Conservation (phyloP, 2,888 invertebrate species). For the Caenorhabditis sp. region DNA sequence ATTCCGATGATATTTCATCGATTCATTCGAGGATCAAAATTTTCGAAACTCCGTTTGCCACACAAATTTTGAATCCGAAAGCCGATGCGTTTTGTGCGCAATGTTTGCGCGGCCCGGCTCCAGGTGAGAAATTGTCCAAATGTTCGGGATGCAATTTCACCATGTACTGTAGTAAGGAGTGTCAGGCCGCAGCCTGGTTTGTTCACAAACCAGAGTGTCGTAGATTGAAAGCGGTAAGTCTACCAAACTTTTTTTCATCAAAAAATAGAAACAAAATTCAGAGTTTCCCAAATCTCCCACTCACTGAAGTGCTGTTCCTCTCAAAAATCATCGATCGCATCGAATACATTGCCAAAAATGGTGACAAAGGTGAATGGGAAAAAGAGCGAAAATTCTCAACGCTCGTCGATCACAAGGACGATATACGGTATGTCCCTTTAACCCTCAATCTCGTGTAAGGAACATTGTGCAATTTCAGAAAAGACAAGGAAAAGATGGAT, state of each 20-base stretch:
- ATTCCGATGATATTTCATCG: conserved; percentile 42
- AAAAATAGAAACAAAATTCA: conserved; percentile 6
- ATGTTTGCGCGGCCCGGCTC: conserved; percentile 57
- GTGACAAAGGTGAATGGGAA: conserved; percentile 64
- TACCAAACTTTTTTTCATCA: no score
- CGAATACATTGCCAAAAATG: conserved; percentile 59
- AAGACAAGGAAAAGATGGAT: conserved; percentile 58
- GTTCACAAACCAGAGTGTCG: conserved; percentile 64
- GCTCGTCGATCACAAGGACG: conserved; percentile 58
- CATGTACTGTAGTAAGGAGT: conserved; percentile 64
- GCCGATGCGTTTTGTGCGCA: conserved; percentile 62
- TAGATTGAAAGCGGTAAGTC: conserved; percentile 55
- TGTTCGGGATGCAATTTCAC: conserved; percentile 55
- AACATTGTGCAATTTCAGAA: no score
- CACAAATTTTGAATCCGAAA: conserved; percentile 58
- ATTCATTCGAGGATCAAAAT: conserved; percentile 55
- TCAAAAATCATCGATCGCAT: conserved; percentile 65
- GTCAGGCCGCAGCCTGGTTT: conserved; percentile 64
- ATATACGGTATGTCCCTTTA: conserved; percentile 46
- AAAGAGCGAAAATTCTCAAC: conserved; percentile 53
- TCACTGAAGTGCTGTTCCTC: conserved; percentile 68
- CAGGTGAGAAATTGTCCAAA: conserved; percentile 53
- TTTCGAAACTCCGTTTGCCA: conserved; percentile 65
- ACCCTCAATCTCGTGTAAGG: not conserved
- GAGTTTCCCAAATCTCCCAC: conserved; percentile 68